Evolutionary conservation across 2,797 vertebrate genomes (phyloP).

Genomic region (Argyrosomus regius): DNA sequence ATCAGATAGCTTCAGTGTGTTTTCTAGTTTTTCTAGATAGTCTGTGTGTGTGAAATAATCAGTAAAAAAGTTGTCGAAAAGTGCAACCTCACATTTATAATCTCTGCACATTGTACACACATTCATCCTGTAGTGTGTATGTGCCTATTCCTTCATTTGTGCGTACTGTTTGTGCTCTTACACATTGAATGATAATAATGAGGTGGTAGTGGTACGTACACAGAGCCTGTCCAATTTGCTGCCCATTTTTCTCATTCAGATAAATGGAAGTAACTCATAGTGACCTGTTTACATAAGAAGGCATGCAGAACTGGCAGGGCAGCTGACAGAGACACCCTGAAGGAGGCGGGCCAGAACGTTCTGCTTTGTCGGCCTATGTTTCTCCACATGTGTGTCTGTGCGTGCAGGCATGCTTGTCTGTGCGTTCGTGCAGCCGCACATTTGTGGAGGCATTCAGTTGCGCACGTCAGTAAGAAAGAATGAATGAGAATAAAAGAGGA

Average conservation of each 20-base stretch:
- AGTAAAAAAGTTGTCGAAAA: conserved; percentile 4
- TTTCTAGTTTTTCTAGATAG: background rate
- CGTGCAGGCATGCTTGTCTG: conserved; percentile 5
- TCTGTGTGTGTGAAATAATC: background rate
- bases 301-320: conserved; percentile 50
- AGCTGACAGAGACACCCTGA: conserved; percentile 71
- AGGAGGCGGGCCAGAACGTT: conserved; percentile 63
- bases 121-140: background rate
- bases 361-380: conserved; percentile 52
- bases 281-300: conserved; percentile 79
- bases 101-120: background rate
- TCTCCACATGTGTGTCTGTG: conserved; percentile 12
- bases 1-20: background rate
- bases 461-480: conserved; percentile 25
- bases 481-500: conserved; percentile 57
- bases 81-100: background rate
- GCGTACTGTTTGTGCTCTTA: background rate
- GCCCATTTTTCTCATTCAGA: conserved; percentile 59
- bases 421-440: conserved; percentile 14
- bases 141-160: background rate
- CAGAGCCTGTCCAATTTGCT: conserved; percentile 35
- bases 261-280: conserved; percentile 67
- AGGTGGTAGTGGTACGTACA: conserved; percentile 17
- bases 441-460: conserved; percentile 32
- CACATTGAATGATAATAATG: conserved; percentile 10